Evolutionary conservation across 2,113 vertebrate genomes (phyloP), one percentile per base, ranked within the genome.

Genomic region (Odocoileus hemionus): DNA sequence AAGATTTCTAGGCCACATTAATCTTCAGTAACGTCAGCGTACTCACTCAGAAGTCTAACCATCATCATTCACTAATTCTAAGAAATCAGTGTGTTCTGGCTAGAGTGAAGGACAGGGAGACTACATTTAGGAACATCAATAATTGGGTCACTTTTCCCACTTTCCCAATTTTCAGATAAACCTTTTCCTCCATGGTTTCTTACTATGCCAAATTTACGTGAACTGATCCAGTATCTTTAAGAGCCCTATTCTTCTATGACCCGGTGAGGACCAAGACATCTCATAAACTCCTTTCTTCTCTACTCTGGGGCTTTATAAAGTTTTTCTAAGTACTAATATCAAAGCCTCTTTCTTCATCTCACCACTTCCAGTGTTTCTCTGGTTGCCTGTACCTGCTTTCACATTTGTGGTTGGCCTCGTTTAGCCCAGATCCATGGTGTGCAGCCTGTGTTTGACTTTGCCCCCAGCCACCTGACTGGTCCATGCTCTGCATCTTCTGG

Each of bases 101-200:
- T 13, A 25, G 28, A 39, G 54, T 28, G 17, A 30, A 47, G 8
- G 36, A 78, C 26, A 43, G 67, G 30, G 39, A 84, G 30, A 80
- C 80, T 93, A 58, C 33, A n/a, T 96, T 93, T 61, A 79, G 86
- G 39, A 86, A 60, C 60, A 84, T 74, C 33, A 36, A 52, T 39
- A 54, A 91, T 60, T 61, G 78, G 36, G 19, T 84, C 52, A 47
- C 12, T 54, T 52, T 30, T 70, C 67, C 36, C 3, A 91, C 15
- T 83, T 61, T 74, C 70, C 25, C 30, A 67, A 43, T 14, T 74
- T 91, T n/a, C 16, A 80, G 28, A 25, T 23, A 79, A 85, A 79
- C 1, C 3, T 50, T 78, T 55, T 23, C 60, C 39, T 17, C 8
- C 23, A 36, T 11, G 16, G 45, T 70, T 97, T 96, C 54, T 57